Evolutionary conservation across 2,888 invertebrate genomes (phyloP).

Genomic region (Macrostomum cliftonense): DNA sequence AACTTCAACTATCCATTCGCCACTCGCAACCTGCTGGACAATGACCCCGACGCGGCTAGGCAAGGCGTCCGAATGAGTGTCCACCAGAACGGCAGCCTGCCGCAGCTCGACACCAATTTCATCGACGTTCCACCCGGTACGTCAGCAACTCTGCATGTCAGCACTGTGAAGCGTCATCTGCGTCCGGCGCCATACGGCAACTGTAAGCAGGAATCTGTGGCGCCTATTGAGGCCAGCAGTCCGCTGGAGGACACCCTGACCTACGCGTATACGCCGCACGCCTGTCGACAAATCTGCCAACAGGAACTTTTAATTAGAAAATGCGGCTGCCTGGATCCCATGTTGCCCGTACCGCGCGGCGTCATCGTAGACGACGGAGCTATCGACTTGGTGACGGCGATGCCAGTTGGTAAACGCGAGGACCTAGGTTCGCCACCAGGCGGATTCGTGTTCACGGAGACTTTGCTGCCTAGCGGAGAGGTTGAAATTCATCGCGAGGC

Average conservation of each 20-base stretch:
- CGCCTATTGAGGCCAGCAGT: neutral
- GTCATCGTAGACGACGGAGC: neutral
- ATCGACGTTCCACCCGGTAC: neutral
- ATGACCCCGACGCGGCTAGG: neutral
- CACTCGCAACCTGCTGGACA: neutral
- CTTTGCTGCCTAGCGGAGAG: too few species aligned
- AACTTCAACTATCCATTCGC: neutral
- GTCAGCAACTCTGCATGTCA: neutral
- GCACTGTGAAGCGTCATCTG: neutral
- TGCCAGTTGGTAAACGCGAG: too few species aligned
- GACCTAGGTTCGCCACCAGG: too few species aligned
- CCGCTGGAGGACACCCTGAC: neutral
- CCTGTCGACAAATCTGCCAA: neutral
- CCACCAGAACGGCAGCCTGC: neutral
- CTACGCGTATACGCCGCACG: neutral
- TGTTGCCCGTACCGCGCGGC: neutral
- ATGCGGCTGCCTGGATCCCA: constrained; percentile 1
- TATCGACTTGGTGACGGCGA: too few species aligned
- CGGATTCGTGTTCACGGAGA: too few species aligned
- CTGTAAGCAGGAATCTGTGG: neutral
- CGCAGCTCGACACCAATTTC: neutral
- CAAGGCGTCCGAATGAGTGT: neutral
- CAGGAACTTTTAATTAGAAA: neutral
- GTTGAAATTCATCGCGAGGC: too few species aligned
- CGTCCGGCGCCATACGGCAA: neutral